Conservation (phyloP, 2,113 vertebrate genomes). For the Bubo scandiacus region DNA sequence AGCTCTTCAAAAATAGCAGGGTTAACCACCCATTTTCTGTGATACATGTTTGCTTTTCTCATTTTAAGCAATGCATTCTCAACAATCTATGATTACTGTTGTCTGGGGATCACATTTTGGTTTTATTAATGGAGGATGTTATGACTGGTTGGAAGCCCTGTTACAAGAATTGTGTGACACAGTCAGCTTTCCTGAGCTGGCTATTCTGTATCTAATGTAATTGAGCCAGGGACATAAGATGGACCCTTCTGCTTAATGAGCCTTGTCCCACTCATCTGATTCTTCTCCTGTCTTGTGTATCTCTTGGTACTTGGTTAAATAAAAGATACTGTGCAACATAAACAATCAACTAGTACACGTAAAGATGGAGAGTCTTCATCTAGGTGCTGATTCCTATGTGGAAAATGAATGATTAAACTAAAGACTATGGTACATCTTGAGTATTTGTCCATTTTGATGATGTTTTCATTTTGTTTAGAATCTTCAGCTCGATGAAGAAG, state of each 20-base stretch:
- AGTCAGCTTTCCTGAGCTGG: background rate
- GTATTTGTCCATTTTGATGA: conserved; percentile 24
- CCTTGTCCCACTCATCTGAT: background rate
- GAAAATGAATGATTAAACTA: background rate
- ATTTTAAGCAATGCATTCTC: background rate
- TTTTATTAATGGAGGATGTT: background rate
- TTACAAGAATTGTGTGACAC: background rate
- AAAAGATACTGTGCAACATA: background rate
- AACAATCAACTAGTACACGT: background rate
- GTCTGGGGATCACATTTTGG: background rate
- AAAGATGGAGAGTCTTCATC: background rate
- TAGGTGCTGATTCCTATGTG: background rate
- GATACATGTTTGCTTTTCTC: background rate
- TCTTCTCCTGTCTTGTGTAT: background rate
- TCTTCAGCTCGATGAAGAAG: conserved; percentile 81
- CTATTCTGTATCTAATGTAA: background rate
- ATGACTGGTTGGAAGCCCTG: background rate
- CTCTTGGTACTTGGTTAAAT: background rate
- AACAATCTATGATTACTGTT: background rate
- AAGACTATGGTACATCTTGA: background rate
- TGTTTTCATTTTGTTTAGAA: conserved; percentile 69
- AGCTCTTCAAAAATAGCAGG: background rate
- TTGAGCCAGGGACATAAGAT: background rate
- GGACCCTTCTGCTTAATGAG: conserved; percentile 2
- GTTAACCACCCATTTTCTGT: background rate